Evolutionary conservation across 2,113 vertebrate genomes (phyloP).

Genomic region (Meles meles): DNA sequence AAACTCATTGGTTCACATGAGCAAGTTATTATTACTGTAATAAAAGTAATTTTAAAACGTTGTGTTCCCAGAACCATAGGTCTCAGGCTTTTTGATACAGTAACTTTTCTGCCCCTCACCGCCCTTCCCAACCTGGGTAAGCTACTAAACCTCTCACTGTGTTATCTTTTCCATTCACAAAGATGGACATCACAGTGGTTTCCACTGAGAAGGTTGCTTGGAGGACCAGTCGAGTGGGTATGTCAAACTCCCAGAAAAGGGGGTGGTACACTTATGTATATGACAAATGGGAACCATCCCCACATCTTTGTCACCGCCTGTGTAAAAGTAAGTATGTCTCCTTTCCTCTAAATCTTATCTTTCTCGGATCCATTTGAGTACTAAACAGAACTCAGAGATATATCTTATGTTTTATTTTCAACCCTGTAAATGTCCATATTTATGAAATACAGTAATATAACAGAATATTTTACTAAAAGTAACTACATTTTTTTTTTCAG

Average conservation of each 20-base stretch:
- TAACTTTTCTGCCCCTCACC: not conserved
- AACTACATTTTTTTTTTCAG: not conserved
- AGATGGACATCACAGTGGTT: not conserved
- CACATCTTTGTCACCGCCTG: not conserved
- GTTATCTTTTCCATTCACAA: not conserved
- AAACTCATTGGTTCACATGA: not conserved
- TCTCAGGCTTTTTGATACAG: not conserved
- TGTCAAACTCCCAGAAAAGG: not conserved
- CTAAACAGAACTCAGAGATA: not conserved
- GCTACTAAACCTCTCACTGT: not conserved
- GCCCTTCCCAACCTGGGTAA: not conserved
- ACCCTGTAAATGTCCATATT: not conserved
- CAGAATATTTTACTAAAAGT: not conserved
- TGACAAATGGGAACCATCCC: not conserved
- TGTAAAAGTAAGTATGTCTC: not conserved
- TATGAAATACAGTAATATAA: not conserved
- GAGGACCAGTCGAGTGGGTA: not conserved
- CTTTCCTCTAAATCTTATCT: not conserved
- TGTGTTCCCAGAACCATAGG: not conserved
- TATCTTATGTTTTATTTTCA: not conserved
- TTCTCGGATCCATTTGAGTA: not conserved
- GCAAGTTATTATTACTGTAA: not conserved
- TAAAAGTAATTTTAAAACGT: not conserved
- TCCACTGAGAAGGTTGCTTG: not conserved
- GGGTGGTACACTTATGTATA: not conserved